These are phyloP conservation scores for Harpalus rubripes DNA, from an alignment of 2,888 invertebrate species.

Conservation along the genomic window DNA sequence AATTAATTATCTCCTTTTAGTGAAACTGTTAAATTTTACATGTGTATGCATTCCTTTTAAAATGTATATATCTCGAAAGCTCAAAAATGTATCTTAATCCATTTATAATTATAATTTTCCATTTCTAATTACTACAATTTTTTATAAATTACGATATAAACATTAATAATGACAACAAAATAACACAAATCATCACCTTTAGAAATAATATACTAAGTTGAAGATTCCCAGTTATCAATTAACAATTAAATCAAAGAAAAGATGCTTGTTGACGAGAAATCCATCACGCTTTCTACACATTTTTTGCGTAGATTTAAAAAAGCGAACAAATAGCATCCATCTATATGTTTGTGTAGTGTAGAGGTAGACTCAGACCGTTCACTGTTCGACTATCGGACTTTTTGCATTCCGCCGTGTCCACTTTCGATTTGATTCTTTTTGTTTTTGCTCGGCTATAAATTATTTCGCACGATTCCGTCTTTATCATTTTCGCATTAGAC, in stretches of 20 bases:
- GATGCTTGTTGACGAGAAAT: slow-evolving; percentile 28
- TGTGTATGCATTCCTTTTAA: not conserved
- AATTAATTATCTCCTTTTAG: too few species aligned
- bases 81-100: not conserved
- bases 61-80: not conserved
- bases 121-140: not conserved
- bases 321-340: slow-evolving; percentile 34
- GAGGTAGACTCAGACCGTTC: slow-evolving; percentile 8
- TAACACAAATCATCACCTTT: too few species aligned
- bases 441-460: slow-evolving; percentile 8
- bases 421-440: slow-evolving; percentile 47
- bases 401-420: slow-evolving; percentile 27
- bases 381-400: slow-evolving; percentile 35
- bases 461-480: slow-evolving; percentile 17
- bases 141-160: not conserved
- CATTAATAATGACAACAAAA: not conserved
- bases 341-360: slow-evolving; percentile 33
- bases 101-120: not conserved
- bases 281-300: slow-evolving; percentile 58
- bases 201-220: not conserved
- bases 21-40: not conserved
- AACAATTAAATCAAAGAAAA: slow-evolving; percentile 45
- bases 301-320: slow-evolving; percentile 24
- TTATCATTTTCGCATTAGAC: slow-evolving; percentile 35
- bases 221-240: slow-evolving; percentile 35